A percentile compares a stretch with the other conserved stretches of the same genome.
Conservation (phyloP, 1,140 invertebrate genomes). For the Bombus consobrinus region DNA sequence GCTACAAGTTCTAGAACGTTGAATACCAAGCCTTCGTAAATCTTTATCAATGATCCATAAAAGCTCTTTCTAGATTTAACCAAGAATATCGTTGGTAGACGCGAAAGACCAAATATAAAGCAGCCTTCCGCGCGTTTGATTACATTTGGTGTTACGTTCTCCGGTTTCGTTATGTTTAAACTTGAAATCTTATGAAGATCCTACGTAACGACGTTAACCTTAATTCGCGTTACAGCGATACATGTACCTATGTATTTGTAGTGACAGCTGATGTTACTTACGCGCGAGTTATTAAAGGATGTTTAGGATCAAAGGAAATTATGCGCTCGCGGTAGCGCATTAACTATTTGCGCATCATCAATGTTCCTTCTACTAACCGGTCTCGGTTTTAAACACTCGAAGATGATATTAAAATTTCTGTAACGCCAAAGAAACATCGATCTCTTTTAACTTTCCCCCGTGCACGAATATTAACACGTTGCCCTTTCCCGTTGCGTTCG, state of each 20-base stretch:
- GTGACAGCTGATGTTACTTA: constrained; percentile 17
- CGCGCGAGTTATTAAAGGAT: constrained; percentile 35
- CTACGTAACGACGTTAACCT: constrained; percentile 9
- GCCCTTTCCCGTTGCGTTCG: constrained; percentile 4
- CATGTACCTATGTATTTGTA: background rate
- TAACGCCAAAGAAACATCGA: background rate
- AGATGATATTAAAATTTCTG: background rate
- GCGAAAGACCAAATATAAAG: constrained; percentile 29
- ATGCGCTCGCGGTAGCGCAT: constrained; percentile 17
- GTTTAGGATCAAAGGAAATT: constrained; percentile 40
- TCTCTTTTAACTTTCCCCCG: background rate
- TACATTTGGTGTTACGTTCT: background rate
- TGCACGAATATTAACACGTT: constrained; percentile 21
- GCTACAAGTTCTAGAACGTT: constrained; percentile 50
- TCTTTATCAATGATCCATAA: constrained; percentile 53
- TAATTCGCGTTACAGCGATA: background rate
- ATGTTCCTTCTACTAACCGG: background rate
- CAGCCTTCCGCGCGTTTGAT: constrained; percentile 20
- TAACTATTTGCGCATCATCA: constrained; percentile 41
- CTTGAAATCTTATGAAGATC: constrained; percentile 17
- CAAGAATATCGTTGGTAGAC: constrained; percentile 41
- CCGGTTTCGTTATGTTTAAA: background rate
- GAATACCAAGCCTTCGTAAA: constrained; percentile 26
- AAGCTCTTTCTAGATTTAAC: constrained; percentile 42
- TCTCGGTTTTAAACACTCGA: background rate